These are phyloP conservation scores for Pitangus sulphuratus DNA, from an alignment of 2,797 vertebrate species.

Conservation along the genomic window DNA sequence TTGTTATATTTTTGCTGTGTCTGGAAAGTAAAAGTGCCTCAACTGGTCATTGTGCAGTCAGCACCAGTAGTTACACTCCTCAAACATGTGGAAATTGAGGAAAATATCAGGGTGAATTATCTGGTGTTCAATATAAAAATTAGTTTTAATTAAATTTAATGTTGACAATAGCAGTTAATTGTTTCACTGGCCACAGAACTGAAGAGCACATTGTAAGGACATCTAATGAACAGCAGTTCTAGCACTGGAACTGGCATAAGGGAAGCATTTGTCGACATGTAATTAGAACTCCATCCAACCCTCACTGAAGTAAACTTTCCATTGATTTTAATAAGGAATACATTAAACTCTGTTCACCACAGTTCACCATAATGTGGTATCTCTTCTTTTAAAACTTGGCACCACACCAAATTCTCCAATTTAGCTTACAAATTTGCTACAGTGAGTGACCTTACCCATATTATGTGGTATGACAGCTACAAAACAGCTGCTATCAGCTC, in stretches of 20 bases:
- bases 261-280: background rate
- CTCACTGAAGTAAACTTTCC: constrained; percentile 23
- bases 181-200: background rate
- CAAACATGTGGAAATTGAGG: background rate
- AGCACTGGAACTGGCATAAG: background rate
- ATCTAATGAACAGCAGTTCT: background rate
- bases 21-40: background rate
- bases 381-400: constrained; percentile 40
- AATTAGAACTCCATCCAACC: constrained; percentile 26
- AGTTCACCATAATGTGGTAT: background rate
- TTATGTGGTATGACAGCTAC: constrained; percentile 23
- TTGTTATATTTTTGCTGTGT: background rate
- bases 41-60: background rate
- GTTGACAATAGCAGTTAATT: background rate
- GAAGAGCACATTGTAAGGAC: background rate
- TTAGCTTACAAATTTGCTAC: background rate
- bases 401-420: background rate
- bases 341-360: background rate
- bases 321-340: constrained; percentile 34
- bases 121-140: background rate
- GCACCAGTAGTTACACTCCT: background rate
- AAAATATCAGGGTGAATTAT: background rate
- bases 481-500: constrained; percentile 28
- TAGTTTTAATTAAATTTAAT: constrained; percentile 15
- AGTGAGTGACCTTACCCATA: background rate